Evolutionary conservation across 2,888 invertebrate genomes (phyloP).

Genomic region (Thera obeliscata): DNA sequence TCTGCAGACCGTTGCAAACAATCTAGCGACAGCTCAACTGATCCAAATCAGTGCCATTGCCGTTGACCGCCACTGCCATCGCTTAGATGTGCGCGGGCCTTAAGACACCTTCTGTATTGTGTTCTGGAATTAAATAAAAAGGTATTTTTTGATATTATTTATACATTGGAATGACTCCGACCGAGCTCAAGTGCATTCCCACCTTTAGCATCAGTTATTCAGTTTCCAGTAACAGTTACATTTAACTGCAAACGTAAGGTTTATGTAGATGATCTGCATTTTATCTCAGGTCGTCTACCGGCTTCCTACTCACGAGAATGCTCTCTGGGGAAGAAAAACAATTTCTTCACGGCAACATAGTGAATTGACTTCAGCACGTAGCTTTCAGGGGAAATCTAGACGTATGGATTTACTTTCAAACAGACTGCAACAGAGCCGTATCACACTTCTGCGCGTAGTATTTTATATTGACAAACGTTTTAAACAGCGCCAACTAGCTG

Average conservation of each 20-base stretch:
- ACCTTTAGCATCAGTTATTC: slow-evolving; percentile 15
- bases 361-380: not conserved
- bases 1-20: too few species aligned
- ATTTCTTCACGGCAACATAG: not conserved
- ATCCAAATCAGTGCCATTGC: too few species aligned
- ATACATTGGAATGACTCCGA: not conserved
- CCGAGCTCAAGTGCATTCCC: not conserved
- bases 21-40: too few species aligned
- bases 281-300: slow-evolving; percentile 6
- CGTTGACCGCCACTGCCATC: too few species aligned
- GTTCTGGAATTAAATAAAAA: too few species aligned
- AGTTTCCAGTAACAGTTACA: slow-evolving; percentile 15
- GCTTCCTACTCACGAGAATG: not conserved
- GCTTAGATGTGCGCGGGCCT: too few species aligned
- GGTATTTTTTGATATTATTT: too few species aligned
- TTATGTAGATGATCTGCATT: not conserved
- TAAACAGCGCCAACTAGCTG: too few species aligned
- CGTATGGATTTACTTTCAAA: not conserved
- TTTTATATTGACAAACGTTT: too few species aligned
- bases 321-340: too few species aligned
- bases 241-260: slow-evolving; percentile 27
- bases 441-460: too few species aligned
- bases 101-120: too few species aligned
- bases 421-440: not conserved
- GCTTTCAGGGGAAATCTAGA: not conserved